Conservation (phyloP, 2,888 invertebrate genomes). For the Catotricha subobsoleta region DNA sequence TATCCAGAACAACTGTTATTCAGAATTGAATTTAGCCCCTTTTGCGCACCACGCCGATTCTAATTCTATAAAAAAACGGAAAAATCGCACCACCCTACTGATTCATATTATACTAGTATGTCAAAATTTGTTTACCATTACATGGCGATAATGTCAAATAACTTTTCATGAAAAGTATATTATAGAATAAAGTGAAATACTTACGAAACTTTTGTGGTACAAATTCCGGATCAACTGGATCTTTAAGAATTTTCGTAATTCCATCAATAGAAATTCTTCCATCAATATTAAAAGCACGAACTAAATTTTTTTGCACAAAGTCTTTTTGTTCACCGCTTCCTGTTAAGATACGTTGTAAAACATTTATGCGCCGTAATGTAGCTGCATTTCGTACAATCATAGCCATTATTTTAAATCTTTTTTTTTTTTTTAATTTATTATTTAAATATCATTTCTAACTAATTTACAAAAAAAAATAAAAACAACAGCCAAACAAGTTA, state of each 20-base stretch:
- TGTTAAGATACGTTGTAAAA: slow-evolving; percentile 6
- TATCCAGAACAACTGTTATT: too few relatives aligned
- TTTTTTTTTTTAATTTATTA: too few relatives aligned
- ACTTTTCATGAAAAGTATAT: too few relatives aligned
- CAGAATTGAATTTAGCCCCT: too few relatives aligned
- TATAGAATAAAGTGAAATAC: too few relatives aligned
- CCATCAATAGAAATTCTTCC: slow-evolving; percentile 54
- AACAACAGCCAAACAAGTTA: too few relatives aligned
- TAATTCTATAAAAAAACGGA: neutral
- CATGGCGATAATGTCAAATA: too few relatives aligned
- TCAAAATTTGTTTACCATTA: too few relatives aligned
- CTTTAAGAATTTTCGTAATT: slow-evolving; percentile 43
- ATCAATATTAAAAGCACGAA: slow-evolving; percentile 31
- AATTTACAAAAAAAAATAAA: too few relatives aligned
- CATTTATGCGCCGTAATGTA: slow-evolving; percentile 5
- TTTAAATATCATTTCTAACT: too few relatives aligned
- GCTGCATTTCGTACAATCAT: neutral
- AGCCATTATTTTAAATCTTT: too few relatives aligned
- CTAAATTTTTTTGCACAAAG: slow-evolving; percentile 23
- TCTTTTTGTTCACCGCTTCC: neutral
- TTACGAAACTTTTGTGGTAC: slow-evolving; percentile 45
- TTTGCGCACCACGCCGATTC: too few relatives aligned
- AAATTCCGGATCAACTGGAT: slow-evolving; percentile 52
- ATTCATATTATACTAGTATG: neutral
- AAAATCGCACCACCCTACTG: neutral